Evolutionary conservation across 1,140 invertebrate species (phyloP), one percentile per base, ranked within the genome.

Genomic region (Stegodyphus dumicola): DNA sequence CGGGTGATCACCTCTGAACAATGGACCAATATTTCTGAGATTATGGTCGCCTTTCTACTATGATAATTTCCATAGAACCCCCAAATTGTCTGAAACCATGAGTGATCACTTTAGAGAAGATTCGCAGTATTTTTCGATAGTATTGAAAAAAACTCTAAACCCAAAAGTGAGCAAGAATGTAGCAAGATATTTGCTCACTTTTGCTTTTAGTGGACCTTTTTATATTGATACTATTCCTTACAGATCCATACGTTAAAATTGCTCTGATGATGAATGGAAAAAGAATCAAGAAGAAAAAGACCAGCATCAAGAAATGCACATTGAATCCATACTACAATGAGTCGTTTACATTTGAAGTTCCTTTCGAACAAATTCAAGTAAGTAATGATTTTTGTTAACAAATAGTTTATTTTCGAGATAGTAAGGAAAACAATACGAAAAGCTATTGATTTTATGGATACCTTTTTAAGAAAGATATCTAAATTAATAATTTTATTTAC

Each of bases 251-350:
- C 92, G 98, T 99, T 90, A 99, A 99, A 93, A 98, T 99, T 90
- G 98, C 98, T 88, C 92, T 99, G 90, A 99, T 99, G 96, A 97
- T 99, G 93, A 99, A 99, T 91, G 98, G 88, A 1, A 99, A 99
- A 92, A 94, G 99, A 90, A 93, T 99, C 90, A 99, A 99, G 94
- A 99, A 99, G 94, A 99, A 99, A 95, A 99, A 99, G 94, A 99
- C 99, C 87, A 99, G 97, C 90, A 98, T 99, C 93, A 99, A 99
- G 94, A 99, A 99, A 93, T 99, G 98, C 92, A 99, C 99, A 89
- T 94, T 99, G 91, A 99, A 99, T 94, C 98, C 99, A 88, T 99
- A 99, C 94, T 99, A 99, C 94, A 99, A 99, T 94, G 99, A 99
- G 94, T 99, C 98, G 89, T 99, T 99, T 93, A 97, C 97, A 90